Percentiles rank a stretch among this genome's conserved stretches.
Evolutionary conservation across 2,113 vertebrate species (phyloP).

Genomic region (Aphelocoma coerulescens): DNA sequence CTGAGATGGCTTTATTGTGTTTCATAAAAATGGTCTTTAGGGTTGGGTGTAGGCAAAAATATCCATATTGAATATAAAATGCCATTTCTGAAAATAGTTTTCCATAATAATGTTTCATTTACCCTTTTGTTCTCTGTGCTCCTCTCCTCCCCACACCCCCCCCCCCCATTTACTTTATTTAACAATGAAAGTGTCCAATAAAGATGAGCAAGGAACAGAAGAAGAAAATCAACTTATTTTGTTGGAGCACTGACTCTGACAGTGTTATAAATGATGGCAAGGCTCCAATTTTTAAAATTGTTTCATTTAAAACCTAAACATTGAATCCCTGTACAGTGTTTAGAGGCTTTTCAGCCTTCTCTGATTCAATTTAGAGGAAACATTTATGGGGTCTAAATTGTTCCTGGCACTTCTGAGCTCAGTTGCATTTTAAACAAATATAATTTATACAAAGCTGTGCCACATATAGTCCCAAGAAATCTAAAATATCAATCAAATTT

Average conservation of each 20-base stretch:
- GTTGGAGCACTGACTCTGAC: not conserved
- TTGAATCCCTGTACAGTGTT: conserved; percentile 49
- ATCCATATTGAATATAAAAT: not conserved
- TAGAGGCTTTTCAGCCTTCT: conserved; percentile 50
- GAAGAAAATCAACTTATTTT: conserved; percentile 8
- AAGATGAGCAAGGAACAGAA: not conserved
- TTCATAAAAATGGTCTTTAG: conserved; percentile 19
- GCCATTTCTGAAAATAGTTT: not conserved
- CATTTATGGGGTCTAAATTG: conserved; percentile 65
- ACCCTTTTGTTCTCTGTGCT: not conserved
- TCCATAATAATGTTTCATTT: not conserved
- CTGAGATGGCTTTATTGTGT: not conserved
- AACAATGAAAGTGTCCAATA: not conserved
- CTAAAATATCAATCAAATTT: conserved; percentile 40
- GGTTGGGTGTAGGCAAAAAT: not conserved
- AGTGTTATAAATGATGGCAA: conserved; percentile 17
- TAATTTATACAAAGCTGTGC: conserved; percentile 43
- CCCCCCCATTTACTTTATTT: not conserved
- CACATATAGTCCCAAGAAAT: conserved; percentile 18
- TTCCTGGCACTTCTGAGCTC: conserved; percentile 54
- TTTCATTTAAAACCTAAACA: conserved; percentile 67
- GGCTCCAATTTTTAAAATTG: conserved; percentile 50
- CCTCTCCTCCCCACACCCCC: not conserved
- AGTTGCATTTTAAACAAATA: conserved; percentile 64
- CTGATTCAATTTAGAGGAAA: conserved; percentile 69